These are phyloP conservation scores for Herminia tarsipennalis DNA, from an alignment of 2,888 invertebrate genomes.

Conservation along the genomic window DNA sequence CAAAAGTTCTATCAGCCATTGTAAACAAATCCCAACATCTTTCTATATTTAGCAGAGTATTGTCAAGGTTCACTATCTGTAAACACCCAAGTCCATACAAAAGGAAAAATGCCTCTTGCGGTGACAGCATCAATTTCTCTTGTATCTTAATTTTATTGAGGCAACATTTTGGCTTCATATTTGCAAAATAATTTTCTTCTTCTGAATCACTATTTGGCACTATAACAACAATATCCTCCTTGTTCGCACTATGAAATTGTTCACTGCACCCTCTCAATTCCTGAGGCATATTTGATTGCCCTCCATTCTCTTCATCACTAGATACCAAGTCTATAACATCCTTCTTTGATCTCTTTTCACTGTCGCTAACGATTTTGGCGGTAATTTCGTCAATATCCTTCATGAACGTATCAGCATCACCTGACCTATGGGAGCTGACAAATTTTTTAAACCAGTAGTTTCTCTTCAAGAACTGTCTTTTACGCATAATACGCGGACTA, in stretches of 20 bases:
- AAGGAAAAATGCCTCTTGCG: conserved; percentile 93
- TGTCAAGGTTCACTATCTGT: conserved; percentile 83
- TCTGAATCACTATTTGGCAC: conserved; percentile 89
- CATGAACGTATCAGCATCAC: conserved; percentile 58
- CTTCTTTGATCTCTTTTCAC: conserved; percentile 51
- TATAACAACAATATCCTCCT: conserved; percentile 82
- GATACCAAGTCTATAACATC: conserved; percentile 80
- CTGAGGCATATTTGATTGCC: conserved; percentile 35
- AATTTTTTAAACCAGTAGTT: conserved; percentile 83
- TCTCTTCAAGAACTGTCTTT: conserved; percentile 86
- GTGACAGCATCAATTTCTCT: conserved; percentile 88
- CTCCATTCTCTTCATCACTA: conserved; percentile 62
- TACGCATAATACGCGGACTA: conserved; percentile 80
- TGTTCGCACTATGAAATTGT: conserved; percentile 47
- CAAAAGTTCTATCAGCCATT: conserved; percentile 86
- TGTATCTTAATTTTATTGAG: conserved; percentile 84
- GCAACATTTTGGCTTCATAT: conserved; percentile 86
- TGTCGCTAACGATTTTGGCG: conserved; percentile 60
- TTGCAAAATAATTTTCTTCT: conserved; percentile 86
- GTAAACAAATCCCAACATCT: conserved; percentile 86
- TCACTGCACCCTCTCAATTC: conserved; percentile 22
- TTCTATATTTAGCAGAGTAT: conserved; percentile 77
- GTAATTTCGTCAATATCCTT: conserved; percentile 63
- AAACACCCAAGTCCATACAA: conserved; percentile 88
- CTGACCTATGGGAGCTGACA: conserved; percentile 44